These are phyloP conservation scores for Proisotoma minuta DNA, from an alignment of 2,888 invertebrate species.

Conservation along the genomic window DNA sequence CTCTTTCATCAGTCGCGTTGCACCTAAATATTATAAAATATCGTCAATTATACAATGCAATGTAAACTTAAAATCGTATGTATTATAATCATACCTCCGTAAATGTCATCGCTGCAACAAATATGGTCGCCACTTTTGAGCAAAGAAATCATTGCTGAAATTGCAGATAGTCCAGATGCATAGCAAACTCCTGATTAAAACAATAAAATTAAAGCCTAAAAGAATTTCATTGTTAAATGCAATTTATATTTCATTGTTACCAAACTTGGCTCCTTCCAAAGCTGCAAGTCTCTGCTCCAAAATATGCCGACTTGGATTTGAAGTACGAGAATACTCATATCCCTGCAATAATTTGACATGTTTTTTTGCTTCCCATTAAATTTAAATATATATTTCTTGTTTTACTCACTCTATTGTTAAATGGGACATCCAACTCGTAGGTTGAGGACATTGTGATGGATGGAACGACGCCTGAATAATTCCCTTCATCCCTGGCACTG, in stretches of 20 bases:
- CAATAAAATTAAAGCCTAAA: not conserved
- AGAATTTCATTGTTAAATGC: not conserved
- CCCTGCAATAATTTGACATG: slow-evolving; percentile 57
- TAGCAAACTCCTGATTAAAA: slow-evolving; percentile 54
- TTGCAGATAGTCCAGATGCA: slow-evolving; percentile 86
- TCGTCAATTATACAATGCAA: not conserved
- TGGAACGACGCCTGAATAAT: slow-evolving; percentile 86
- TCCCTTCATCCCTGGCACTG: slow-evolving; percentile 79
- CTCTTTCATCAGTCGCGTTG: slow-evolving; percentile 51
- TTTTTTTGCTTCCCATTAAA: too few species aligned
- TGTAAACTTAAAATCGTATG: too few species aligned
- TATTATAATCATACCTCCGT: too few species aligned
- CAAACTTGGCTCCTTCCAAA: slow-evolving; percentile 81
- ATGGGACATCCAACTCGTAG: slow-evolving; percentile 82
- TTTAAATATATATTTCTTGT: not conserved
- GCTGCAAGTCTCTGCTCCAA: slow-evolving; percentile 84
- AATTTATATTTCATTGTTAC: slow-evolving; percentile 51
- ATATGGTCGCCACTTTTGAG: slow-evolving; percentile 69
- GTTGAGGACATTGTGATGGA: slow-evolving; percentile 88
- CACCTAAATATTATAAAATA: slow-evolving; percentile 7
- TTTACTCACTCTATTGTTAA: slow-evolving; percentile 65
- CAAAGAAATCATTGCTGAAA: slow-evolving; percentile 68
- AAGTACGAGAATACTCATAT: slow-evolving; percentile 86
- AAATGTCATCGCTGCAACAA: slow-evolving; percentile 38
- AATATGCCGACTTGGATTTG: slow-evolving; percentile 86